phyloP scores from a whole-genome alignment of 2,113 vertebrate species.

The Crypturellus undulatus region DNA sequence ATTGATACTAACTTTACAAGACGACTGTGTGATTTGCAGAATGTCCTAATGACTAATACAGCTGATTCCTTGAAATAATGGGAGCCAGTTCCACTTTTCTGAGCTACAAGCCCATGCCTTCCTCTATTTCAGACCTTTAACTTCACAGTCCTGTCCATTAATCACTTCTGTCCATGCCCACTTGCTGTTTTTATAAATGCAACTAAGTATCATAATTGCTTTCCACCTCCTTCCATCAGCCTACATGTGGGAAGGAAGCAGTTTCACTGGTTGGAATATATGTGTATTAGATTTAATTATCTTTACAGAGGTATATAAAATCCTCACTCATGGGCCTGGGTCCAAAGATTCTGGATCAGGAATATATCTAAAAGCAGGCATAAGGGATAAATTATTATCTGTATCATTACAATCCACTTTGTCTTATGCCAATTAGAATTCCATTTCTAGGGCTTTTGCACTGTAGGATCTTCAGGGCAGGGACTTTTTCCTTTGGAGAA shows the following conservation, averaged over 20 bases:
- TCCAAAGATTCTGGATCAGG: slow-evolving; percentile 42
- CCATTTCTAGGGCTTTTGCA: not conserved
- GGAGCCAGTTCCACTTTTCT: slow-evolving; percentile 38
- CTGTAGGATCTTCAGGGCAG: slow-evolving; percentile 28
- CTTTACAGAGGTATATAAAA: slow-evolving; percentile 29
- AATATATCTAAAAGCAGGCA: not conserved
- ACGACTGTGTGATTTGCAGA: slow-evolving; percentile 72
- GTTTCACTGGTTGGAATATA: slow-evolving; percentile 40
- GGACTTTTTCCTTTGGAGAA: slow-evolving; percentile 47
- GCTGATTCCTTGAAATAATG: slow-evolving; percentile 64
- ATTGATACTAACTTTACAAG: slow-evolving; percentile 76
- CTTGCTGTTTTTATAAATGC: slow-evolving; percentile 53
- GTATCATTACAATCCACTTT: not conserved
- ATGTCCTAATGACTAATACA: slow-evolving; percentile 66
- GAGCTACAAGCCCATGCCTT: slow-evolving; percentile 35
- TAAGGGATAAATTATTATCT: not conserved
- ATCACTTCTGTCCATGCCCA: slow-evolving; percentile 56
- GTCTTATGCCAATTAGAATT: not conserved
- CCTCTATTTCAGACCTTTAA: slow-evolving; percentile 53
- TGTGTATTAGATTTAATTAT: slow-evolving; percentile 51
- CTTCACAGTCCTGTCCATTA: slow-evolving; percentile 31
- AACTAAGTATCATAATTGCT: slow-evolving; percentile 12
- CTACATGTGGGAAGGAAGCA: slow-evolving; percentile 1
- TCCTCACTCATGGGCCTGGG: not conserved
- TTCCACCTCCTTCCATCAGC: slow-evolving; percentile 24